Percentiles rank a stretch among this genome's conserved stretches.
Conservation (phyloP, 2,888 invertebrate species). For the Dryocosmus kuriphilus region DNA sequence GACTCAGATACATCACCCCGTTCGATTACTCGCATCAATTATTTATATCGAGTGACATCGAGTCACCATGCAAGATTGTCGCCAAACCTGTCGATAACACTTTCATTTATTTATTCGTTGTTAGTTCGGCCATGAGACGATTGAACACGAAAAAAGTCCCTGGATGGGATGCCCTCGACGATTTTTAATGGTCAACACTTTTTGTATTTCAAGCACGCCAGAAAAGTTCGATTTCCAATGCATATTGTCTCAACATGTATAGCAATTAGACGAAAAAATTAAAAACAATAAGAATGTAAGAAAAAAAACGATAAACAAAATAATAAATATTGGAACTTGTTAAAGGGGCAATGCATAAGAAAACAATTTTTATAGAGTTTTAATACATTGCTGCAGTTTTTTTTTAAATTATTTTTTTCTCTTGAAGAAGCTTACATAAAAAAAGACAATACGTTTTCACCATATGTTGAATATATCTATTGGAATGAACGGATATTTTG, state of each 20-base stretch:
- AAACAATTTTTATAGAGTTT: no score
- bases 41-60: conserved; percentile 32
- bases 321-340: not conserved
- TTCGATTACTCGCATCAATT: conserved; percentile 29
- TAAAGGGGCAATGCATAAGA: no score
- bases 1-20: conserved; percentile 16
- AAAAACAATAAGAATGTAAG: no score
- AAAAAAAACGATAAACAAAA: no score
- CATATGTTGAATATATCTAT: no score
- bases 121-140: conserved; percentile 2
- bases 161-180: not conserved
- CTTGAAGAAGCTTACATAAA: no score
- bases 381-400: no score
- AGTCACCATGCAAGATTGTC: conserved; percentile 22
- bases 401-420: no score
- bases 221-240: not conserved
- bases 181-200: conserved; percentile 12
- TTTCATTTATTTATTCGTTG: conserved; percentile 29
- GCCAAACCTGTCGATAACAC: conserved; percentile 30
- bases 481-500: no score
- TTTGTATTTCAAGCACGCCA: not conserved
- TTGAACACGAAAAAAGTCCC: not conserved
- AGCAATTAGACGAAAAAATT: not conserved
- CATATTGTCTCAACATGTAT: not conserved
- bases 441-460: no score